Evolutionary conservation across 2,113 vertebrate genomes (phyloP).

Genomic region (Psilopogon haemacephalus): DNA sequence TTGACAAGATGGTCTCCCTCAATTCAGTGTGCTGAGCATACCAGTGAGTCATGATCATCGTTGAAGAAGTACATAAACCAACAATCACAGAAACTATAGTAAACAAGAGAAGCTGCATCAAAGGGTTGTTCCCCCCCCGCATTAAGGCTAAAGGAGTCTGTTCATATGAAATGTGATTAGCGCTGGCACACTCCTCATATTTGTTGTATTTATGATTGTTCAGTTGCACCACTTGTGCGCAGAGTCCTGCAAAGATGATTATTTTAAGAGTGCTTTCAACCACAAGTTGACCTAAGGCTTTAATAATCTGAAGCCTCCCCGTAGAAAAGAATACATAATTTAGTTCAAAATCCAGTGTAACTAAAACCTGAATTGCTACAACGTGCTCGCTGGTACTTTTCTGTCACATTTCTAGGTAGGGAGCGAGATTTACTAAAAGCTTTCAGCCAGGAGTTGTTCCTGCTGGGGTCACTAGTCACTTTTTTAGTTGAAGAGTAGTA

Average conservation of each 20-base stretch:
- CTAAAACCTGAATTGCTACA: background rate
- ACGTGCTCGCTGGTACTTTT: background rate
- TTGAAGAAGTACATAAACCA: background rate
- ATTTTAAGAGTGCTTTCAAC: background rate
- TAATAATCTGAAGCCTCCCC: background rate
- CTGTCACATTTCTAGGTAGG: background rate
- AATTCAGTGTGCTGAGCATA: background rate
- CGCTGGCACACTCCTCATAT: background rate
- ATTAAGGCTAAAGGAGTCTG: background rate
- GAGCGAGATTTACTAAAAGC: background rate
- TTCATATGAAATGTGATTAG: background rate
- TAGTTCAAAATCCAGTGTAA: background rate
- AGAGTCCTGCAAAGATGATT: background rate
- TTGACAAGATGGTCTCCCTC: background rate
- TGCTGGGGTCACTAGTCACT: background rate
- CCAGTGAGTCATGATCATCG: background rate
- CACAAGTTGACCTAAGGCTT: background rate
- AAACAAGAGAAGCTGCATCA: background rate
- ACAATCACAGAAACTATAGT: background rate
- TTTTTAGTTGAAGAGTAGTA: background rate
- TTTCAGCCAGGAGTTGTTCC: background rate
- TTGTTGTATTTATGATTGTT: background rate
- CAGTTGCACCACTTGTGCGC: background rate
- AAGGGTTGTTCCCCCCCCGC: background rate
- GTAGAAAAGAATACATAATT: background rate